Conservation (phyloP, 2,113 vertebrate genomes). For the Pygoscelis adeliae region DNA sequence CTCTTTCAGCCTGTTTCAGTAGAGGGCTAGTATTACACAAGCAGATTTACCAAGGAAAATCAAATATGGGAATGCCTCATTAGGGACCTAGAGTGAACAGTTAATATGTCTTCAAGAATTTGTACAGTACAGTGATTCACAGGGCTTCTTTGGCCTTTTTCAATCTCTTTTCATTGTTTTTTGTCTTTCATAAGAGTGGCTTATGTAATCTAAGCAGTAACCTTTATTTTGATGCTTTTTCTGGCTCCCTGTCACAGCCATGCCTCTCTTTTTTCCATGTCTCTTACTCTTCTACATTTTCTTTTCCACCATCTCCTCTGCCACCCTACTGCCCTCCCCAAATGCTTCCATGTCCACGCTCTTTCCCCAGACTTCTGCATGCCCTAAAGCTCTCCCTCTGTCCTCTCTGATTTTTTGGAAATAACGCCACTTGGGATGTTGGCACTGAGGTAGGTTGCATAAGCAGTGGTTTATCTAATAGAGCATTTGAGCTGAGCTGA, state of each 20-base stretch:
- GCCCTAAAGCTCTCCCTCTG: neutral
- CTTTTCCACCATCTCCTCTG: neutral
- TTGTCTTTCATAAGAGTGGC: neutral
- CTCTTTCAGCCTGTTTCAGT: neutral
- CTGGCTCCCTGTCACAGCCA: neutral
- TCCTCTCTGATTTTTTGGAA: neutral
- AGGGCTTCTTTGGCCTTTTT: neutral
- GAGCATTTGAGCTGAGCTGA: neutral
- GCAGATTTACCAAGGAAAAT: neutral
- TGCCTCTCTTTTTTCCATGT: neutral
- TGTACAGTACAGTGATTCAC: neutral
- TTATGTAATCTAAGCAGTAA: neutral
- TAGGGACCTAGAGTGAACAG: neutral
- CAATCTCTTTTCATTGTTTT: neutral
- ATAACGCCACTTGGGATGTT: neutral
- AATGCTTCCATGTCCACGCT: neutral
- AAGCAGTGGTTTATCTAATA: neutral
- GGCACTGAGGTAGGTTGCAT: neutral
- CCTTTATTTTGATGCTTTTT: neutral
- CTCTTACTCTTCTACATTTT: neutral
- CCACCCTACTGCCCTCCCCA: neutral
- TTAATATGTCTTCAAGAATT: neutral
- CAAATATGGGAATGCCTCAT: neutral
- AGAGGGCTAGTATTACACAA: neutral
- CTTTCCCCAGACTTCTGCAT: neutral